Conservation (phyloP, 2,113 vertebrate genomes). For the Thunnus maccoyii region DNA sequence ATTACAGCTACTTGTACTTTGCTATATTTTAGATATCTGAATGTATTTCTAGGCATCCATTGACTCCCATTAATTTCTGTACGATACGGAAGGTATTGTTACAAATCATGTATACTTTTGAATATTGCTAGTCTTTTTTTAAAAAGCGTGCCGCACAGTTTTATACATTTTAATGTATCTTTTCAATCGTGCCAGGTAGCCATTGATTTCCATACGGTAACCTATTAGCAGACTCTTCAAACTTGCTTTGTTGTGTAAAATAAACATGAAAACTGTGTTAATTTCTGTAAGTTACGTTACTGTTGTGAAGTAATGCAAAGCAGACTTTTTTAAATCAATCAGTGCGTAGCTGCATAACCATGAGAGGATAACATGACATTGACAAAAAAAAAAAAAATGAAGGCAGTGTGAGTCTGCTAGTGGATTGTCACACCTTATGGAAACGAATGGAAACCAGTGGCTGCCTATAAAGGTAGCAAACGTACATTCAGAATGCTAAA, state of each 20-base stretch:
- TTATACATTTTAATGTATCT: not conserved
- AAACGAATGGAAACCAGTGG: constrained; percentile 7
- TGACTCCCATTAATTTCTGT: not conserved
- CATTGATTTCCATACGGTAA: not conserved
- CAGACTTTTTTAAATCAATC: too few relatives aligned
- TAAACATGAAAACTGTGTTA: not conserved
- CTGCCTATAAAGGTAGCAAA: not conserved
- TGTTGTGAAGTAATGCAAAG: not conserved
- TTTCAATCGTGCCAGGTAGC: not conserved
- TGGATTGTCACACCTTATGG: too few relatives aligned
- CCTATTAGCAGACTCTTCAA: not conserved
- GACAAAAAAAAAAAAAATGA: not conserved
- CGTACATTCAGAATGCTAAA: not conserved
- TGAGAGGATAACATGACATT: not conserved
- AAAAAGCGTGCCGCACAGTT: not conserved
- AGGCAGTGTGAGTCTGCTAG: not conserved
- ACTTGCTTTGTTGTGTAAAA: not conserved
- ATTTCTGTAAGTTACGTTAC: not conserved
- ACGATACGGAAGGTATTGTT: too few relatives aligned
- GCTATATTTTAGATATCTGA: not conserved
- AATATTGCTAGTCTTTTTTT: not conserved
- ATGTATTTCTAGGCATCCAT: too few relatives aligned
- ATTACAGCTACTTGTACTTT: too few relatives aligned
- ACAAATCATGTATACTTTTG: too few relatives aligned
- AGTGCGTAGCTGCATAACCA: not conserved